Evolutionary conservation across 2,113 vertebrate species (phyloP).

Genomic region (Isichthys henryi): DNA sequence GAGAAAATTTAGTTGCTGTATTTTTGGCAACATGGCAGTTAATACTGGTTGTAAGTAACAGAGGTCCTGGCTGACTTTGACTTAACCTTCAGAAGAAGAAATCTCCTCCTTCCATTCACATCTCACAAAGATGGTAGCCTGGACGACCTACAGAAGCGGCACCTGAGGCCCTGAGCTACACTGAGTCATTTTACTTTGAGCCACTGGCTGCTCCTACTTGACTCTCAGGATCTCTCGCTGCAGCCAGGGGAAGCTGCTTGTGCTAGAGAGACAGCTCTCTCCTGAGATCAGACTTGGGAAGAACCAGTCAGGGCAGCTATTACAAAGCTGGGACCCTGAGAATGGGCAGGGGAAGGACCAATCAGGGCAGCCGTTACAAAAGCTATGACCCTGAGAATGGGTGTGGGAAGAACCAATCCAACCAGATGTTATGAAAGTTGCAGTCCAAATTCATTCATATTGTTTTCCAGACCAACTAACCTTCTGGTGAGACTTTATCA

Average conservation of each 20-base stretch:
- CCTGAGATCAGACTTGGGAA: conserved; percentile 56
- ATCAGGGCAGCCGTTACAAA: conserved; percentile 27
- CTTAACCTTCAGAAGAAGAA: neutral
- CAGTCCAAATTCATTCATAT: conserved; percentile 39
- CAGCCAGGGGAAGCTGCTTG: conserved; percentile 34
- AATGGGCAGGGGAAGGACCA: conserved; percentile 11
- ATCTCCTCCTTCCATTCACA: conserved; percentile 33
- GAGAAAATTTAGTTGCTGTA: conserved; percentile 37
- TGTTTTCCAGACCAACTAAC: neutral
- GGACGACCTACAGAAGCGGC: conserved; percentile 57
- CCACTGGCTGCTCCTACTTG: conserved; percentile 20
- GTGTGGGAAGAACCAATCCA: conserved; percentile 19
- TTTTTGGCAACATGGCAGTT: conserved; percentile 11
- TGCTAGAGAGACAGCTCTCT: conserved; percentile 36
- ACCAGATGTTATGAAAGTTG: conserved; percentile 19
- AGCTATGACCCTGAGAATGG: conserved; percentile 1
- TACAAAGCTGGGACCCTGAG: neutral
- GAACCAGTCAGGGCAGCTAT: conserved; percentile 34
- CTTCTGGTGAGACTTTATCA: neutral
- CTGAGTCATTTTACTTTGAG: conserved; percentile 22
- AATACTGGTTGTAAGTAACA: conserved; percentile 14
- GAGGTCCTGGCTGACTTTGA: conserved; percentile 15
- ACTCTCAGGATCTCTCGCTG: conserved; percentile 24
- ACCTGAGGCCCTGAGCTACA: conserved; percentile 39
- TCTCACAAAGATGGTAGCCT: conserved; percentile 42